A percentile compares a stretch with the other conserved stretches of the same genome.
Evolutionary conservation across 2,888 invertebrate species (phyloP).

Genomic region (Ophioninae sp.): DNA sequence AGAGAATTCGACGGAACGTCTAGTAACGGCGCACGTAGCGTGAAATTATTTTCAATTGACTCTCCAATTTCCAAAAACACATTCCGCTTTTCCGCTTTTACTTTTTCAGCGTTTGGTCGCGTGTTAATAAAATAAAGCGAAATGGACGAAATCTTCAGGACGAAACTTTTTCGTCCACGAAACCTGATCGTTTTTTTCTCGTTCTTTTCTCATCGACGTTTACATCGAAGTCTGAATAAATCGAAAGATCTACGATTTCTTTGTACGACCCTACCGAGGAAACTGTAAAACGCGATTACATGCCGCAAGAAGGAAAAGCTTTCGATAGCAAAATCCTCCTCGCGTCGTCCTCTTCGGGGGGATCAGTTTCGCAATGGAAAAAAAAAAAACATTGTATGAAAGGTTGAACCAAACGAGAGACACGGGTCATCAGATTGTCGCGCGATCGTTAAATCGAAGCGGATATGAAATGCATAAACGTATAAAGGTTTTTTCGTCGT

Average conservation of each 20-base stretch:
- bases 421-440: constrained; percentile 10
- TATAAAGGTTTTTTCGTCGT: constrained; percentile 43
- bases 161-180: not conserved
- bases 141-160: not conserved
- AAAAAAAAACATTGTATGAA: constrained; percentile 2
- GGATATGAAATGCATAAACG: constrained; percentile 52
- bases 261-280: no score
- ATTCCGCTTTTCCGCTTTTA: not conserved
- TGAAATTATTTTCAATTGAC: not conserved
- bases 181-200: not conserved
- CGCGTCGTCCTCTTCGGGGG: not conserved
- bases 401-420: not conserved
- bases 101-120: not conserved
- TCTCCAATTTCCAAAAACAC: not conserved
- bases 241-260: no score
- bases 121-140: not conserved
- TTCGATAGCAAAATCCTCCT: constrained; percentile 1
- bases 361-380: not conserved
- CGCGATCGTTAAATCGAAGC: constrained; percentile 30
- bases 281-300: no score
- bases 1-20: not conserved
- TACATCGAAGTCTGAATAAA: no score
- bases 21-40: not conserved
- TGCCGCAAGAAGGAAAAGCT: constrained; percentile 42
- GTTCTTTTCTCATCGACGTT: constrained; percentile 7